Evolutionary conservation across 2,113 vertebrate species (phyloP).

Genomic region (Dolichotis patagonum): DNA sequence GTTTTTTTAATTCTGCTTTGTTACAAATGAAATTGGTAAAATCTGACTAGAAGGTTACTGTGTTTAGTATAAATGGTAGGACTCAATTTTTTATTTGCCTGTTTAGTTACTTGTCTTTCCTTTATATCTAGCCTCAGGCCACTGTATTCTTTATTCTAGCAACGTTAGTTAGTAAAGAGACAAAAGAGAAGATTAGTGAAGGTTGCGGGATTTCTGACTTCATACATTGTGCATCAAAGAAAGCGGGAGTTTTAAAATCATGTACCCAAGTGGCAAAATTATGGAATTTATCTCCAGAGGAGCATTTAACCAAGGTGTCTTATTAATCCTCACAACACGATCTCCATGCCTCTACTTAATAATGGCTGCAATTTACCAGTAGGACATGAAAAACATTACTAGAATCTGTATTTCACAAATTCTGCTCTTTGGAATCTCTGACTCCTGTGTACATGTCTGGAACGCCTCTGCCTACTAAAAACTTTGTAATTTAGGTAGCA

Average conservation of each 20-base stretch:
- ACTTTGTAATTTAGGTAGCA: background rate
- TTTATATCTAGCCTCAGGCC: background rate
- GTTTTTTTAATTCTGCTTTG: background rate
- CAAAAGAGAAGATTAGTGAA: slow-evolving; percentile 25
- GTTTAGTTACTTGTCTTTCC: background rate
- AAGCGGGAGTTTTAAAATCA: background rate
- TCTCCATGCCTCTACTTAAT: slow-evolving; percentile 30
- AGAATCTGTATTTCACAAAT: slow-evolving; percentile 37
- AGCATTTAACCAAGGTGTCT: slow-evolving; percentile 12
- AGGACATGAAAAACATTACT: slow-evolving; percentile 59
- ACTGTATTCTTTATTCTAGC: background rate
- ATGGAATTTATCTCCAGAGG: slow-evolving; percentile 25
- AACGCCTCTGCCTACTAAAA: background rate
- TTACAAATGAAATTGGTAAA: background rate
- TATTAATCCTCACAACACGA: background rate
- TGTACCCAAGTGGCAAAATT: background rate
- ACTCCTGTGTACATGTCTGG: background rate
- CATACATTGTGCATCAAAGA: background rate
- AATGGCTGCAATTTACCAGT: slow-evolving; percentile 31
- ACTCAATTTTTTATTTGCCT: background rate
- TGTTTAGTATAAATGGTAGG: background rate
- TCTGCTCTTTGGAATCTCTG: background rate
- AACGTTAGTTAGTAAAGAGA: background rate
- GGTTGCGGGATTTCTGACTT: background rate
- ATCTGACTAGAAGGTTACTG: background rate